Evolutionary conservation across 2,888 invertebrate species (phyloP).

Genomic region (Rotaria sp.): DNA sequence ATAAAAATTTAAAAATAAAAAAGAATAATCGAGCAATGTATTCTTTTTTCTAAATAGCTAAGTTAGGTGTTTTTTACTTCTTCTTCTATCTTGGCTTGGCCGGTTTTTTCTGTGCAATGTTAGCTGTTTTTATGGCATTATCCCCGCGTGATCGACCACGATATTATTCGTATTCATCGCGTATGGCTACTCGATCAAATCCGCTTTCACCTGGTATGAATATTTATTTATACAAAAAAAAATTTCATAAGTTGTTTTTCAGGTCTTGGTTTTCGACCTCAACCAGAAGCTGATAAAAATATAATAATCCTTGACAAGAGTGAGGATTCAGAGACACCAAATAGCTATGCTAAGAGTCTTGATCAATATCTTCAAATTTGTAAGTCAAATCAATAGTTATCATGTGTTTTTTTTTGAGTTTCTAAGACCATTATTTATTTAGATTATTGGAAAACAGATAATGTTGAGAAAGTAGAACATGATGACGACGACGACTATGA

Average conservation of each 20-base stretch:
- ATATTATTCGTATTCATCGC: constrained; percentile 51
- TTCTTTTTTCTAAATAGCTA: not conserved
- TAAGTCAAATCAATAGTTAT: not conserved
- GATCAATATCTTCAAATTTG: not conserved
- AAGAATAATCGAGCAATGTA: not conserved
- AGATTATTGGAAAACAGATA: not conserved
- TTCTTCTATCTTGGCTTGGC: constrained; percentile 82
- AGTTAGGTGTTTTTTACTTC: constrained; percentile 77
- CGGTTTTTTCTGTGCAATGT: constrained; percentile 83
- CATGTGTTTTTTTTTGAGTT: no score
- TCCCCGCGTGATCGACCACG: constrained; percentile 75
- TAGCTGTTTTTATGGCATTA: constrained; percentile 85
- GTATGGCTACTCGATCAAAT: constrained; percentile 14
- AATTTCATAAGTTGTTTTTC: not conserved
- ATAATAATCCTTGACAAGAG: constrained; percentile 62
- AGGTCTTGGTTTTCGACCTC: constrained; percentile 90
- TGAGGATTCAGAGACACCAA: not conserved
- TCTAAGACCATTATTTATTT: not conserved
- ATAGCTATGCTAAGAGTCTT: not conserved
- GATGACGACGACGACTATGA: no score
- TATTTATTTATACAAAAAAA: not conserved
- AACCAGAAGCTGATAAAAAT: constrained; percentile 75
- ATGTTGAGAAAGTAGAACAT: not conserved
- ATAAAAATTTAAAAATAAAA: not conserved
- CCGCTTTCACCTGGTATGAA: not conserved